phyloP scores from a whole-genome alignment of 64 coral and sea anemone genomes.

The Actinia tenebrosa region DNA sequence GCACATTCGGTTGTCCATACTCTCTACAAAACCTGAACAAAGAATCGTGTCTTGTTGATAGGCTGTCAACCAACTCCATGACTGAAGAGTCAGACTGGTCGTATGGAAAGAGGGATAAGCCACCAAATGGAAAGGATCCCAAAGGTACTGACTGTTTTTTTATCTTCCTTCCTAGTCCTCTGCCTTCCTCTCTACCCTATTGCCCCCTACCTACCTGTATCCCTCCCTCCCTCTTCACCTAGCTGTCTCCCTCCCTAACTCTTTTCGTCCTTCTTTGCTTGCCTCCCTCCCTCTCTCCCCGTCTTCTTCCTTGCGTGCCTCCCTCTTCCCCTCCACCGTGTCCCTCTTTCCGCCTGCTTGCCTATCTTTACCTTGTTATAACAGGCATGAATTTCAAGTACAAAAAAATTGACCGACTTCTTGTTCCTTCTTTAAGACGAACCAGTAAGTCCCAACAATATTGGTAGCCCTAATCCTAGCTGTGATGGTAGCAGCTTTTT shows the following conservation, averaged over 20 bases:
- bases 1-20: conserved; percentile 96
- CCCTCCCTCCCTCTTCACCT: neutral
- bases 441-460: conserved; percentile 17
- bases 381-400: too few species aligned
- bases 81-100: conserved; percentile 98
- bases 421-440: conserved; percentile 10
- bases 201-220: too few species aligned
- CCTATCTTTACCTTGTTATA: too few species aligned
- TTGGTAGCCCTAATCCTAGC: conserved; percentile 37
- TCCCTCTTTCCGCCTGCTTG: too few species aligned
- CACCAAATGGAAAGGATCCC: neutral
- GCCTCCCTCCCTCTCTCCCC: too few species aligned
- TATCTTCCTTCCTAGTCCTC: neutral
- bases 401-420: neutral
- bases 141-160: neutral
- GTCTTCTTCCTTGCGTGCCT: neutral
- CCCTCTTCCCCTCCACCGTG: neutral
- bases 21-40: conserved; percentile 98
- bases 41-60: conserved; percentile 94
- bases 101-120: conserved; percentile 44
- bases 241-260: neutral
- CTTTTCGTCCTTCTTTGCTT: neutral
- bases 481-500: conserved; percentile 38
- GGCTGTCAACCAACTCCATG: conserved; percentile 96
- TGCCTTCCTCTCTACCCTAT: neutral